phyloP scores from a whole-genome alignment of 2,888 invertebrate species.

The Drosophila cognata region DNA sequence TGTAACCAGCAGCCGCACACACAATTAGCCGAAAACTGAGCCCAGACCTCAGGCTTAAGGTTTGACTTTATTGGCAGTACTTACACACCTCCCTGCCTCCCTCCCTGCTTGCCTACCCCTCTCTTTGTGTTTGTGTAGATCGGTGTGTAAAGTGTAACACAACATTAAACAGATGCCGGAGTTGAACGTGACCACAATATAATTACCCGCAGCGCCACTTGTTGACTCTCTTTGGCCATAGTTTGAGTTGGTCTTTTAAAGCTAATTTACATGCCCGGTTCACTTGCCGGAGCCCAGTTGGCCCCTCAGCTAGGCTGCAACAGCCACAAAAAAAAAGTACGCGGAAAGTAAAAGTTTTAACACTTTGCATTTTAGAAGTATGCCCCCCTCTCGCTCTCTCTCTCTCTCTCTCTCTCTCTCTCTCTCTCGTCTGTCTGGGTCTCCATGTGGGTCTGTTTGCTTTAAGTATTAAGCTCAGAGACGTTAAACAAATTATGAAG shows the following conservation, averaged over 20 bases:
- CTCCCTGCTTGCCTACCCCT: not conserved
- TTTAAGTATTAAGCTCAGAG: conserved; percentile 68
- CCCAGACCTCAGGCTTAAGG: conserved; percentile 11
- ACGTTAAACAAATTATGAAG: conserved; percentile 65
- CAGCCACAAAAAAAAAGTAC: conserved; percentile 47
- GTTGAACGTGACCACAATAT: conserved; percentile 82
- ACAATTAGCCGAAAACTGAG: conserved; percentile 43
- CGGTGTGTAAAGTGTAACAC: conserved; percentile 77
- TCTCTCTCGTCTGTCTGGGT: conserved; percentile 19
- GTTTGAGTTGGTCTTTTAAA: conserved; percentile 62
- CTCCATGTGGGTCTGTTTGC: conserved; percentile 62
- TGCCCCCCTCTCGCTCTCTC: conserved; percentile 9
- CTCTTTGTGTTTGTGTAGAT: conserved; percentile 38
- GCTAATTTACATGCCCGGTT: conserved; percentile 71
- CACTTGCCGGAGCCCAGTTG: conserved; percentile 15
- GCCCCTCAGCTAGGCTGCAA: conserved; percentile 19
- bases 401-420: conserved; percentile 6
- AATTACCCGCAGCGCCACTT: conserved; percentile 78
- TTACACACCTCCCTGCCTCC: not conserved
- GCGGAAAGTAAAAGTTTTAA: conserved; percentile 78
- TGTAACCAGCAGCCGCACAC: conserved; percentile 39
- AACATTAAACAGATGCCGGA: conserved; percentile 80
- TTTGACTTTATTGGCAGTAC: conserved; percentile 36
- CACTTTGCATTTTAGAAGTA: conserved; percentile 80
- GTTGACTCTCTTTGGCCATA: conserved; percentile 57